Base-by-base conservation (phyloP, 37 sponge, comb jelly and placozoan genomes). In the Cliona cf. orientalis region DNA sequence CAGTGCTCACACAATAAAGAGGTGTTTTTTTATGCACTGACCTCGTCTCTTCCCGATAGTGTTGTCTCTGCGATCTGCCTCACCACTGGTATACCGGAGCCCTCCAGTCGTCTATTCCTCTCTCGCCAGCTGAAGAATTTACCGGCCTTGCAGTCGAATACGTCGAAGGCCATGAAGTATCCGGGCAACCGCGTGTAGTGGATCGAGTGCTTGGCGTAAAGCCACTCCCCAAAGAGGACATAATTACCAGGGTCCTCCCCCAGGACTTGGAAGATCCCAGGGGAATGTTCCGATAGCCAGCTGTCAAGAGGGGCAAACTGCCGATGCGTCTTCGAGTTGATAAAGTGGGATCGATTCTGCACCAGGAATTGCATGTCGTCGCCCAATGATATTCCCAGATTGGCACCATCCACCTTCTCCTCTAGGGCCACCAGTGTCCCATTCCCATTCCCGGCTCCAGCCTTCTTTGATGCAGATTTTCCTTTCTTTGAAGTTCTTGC, bases 391-490 rank as follows among this genome's bases (percentile, higher is more conserved):
- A 95, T 95, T 3, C 96, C 96, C 28, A 95, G 69, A 33, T 95
- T 95, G n/a, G 96, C 96, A 19, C 96, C 96, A 59, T 95, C 96
- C 38, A 95, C 96, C 67, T 95, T 95, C 74, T 95, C 96, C 66
- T 95, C 96, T 0, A 95, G 62, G 28, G 79, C 75, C 0, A 95
- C 92, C 17, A 82, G 73, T 25, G 71, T 70, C 3, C 67, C 37
- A 2, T 66, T 31, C 2, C 26, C 6, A 3, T 71, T 71, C 6
- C 29, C 7, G 23, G 49, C 46, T 45, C 60, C 42, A 2, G 84
- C 66, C 28, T 60, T 25, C 26, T 25, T 62, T 28, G 14, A 19
- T 49, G 53, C 9, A n/a, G n/a, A n/a, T n/a, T n/a, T n/a, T n/a
- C n/a, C n/a, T 5, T 23, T 66, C 28, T 44, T 44, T n/a, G 21